Evolutionary conservation across 2,113 vertebrate genomes (phyloP).

Genomic region (Anolis carolinensis): DNA sequence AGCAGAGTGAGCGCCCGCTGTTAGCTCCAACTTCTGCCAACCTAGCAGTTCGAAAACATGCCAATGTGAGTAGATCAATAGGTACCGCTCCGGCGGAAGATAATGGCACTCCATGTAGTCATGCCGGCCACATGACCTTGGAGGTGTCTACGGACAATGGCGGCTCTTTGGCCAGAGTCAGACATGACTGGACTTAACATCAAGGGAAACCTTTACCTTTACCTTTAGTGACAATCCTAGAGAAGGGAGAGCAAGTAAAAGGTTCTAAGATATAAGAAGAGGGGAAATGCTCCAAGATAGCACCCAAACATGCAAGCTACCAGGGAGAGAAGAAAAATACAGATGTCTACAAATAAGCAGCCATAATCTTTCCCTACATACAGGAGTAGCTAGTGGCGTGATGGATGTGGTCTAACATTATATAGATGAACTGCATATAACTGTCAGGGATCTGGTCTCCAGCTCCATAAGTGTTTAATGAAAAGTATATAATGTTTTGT

Average conservation of each 20-base stretch:
- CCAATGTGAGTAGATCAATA: too few species aligned
- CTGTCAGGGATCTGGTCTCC: neutral
- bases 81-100: too few species aligned
- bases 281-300: neutral
- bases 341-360: neutral
- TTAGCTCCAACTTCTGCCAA: too few species aligned
- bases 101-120: too few species aligned
- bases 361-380: neutral
- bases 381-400: neutral
- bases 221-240: neutral
- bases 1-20: too few species aligned
- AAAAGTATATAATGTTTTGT: neutral
- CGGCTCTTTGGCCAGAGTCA: too few species aligned
- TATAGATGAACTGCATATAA: neutral
- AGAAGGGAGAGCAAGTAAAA: neutral
- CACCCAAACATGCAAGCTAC: neutral
- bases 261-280: neutral
- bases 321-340: neutral
- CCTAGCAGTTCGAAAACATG: too few species aligned
- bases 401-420: neutral
- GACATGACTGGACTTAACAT: too few species aligned
- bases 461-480: neutral
- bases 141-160: too few species aligned
- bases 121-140: too few species aligned
- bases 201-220: too few species aligned